Evolutionary conservation across 2,113 vertebrate species (phyloP).

Genomic region (Pollachius pollachius): DNA sequence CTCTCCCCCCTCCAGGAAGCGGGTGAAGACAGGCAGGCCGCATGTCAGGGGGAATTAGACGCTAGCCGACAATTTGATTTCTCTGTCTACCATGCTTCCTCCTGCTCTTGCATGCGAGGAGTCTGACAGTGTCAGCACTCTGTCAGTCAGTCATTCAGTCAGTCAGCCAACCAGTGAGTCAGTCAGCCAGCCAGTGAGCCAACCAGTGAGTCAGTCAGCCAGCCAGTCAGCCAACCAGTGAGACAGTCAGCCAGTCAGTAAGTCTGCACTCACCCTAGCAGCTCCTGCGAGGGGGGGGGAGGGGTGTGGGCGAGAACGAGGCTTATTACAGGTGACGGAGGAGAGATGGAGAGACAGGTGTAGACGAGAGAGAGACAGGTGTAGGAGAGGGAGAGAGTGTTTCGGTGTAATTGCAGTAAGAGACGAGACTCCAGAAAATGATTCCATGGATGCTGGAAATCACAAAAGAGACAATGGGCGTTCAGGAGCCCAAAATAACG

Average conservation of each 20-base stretch:
- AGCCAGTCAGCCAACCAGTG: too few species aligned
- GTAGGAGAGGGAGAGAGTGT: constrained; percentile 6
- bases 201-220: too few species aligned
- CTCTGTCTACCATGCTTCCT: constrained; percentile 67
- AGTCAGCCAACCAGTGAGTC: too few species aligned
- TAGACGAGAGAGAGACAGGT: constrained; percentile 2
- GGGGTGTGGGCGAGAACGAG: not conserved
- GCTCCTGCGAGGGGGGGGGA: not conserved
- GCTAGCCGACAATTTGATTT: constrained; percentile 73
- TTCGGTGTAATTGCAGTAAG: not conserved
- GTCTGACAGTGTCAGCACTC: constrained; percentile 14
- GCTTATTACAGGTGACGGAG: not conserved
- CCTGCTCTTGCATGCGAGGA: constrained; percentile 13
- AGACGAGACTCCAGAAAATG: constrained; percentile 4
- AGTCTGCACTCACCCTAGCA: not conserved
- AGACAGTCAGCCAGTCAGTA: constrained; percentile 10
- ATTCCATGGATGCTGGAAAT: not conserved
- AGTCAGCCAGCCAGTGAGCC: too few species aligned
- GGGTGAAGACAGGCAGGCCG: constrained; percentile 51
- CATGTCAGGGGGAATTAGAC: constrained; percentile 72
- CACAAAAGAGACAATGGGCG: not conserved
- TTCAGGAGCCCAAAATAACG: constrained; percentile 22
- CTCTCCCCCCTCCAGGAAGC: constrained; percentile 48
- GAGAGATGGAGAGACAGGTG: too few species aligned
- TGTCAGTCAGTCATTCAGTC: constrained; percentile 6